Evolutionary conservation across 1,140 invertebrate genomes (phyloP), one percentile per base, ranked within the genome.

Genomic region (Megalopta genalis): DNA sequence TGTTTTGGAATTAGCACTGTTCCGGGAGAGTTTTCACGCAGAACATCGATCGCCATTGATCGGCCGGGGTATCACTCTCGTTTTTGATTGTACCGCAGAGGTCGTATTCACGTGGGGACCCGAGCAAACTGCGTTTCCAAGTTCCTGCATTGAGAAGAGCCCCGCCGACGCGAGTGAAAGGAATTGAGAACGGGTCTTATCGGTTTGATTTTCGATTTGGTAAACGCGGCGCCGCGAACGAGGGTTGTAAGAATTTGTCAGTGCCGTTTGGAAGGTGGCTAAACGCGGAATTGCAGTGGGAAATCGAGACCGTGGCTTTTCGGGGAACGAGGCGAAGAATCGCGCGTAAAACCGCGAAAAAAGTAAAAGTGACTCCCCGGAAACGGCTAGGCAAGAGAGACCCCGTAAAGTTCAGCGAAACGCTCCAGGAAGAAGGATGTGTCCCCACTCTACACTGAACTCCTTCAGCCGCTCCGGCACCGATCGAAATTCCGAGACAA

Each of bases 1-100:
- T 90, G 89, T 88, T 87, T 88, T 88, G 83, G 85, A 84, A 89
- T 88, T 87, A 89, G 77, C 83, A 86, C 77, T 87, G 82, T 84
- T 85, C 69, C 54, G 32, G 23, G 23, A 9, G 39, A 72, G 52
- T 60, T 62, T 57, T 64, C 69, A 60, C 75, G 46, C 27, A 16
- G 23, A 77, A 82, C 78, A 82, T 81, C 75, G 68, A 80, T 83
- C 63, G 60, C 12, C 59, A 72, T 67, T 57, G 39, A 69, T 10
- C 65, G 57, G 9, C 21, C 18, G 16, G 16, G 21, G 46, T 75
- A 57, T 74, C 59, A 49, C 68, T 71, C 68, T 77, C 68, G 76
- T 77, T 77, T 49, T 77, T 49, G 65, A 46, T 42, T 67, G 52
- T 42, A n/a, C 42, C 42, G 49, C 42, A 3, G n/a, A n/a, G 42